A percentile compares a stretch with the other conserved stretches of the same genome.
Evolutionary conservation across 1,140 invertebrate species (phyloP).

Genomic region (Cydia amplana): DNA sequence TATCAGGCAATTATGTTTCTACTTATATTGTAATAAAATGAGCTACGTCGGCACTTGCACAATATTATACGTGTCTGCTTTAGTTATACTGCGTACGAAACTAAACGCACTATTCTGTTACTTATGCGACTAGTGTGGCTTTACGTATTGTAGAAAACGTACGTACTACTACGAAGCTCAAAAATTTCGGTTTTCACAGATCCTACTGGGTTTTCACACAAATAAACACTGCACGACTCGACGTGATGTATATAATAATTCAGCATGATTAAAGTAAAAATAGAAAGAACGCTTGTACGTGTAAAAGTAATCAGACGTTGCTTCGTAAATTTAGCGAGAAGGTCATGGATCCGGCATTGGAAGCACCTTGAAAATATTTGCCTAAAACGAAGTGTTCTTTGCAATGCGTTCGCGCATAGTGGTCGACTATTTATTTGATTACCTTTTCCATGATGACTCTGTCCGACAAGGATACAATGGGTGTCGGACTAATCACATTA

Average conservation of each 20-base stretch:
- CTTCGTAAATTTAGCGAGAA: constrained; percentile 28
- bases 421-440: not conserved
- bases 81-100: not conserved
- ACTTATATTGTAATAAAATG: constrained; percentile 21
- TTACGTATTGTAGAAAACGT: too few relatives aligned
- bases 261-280: not conserved
- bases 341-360: constrained; percentile 26
- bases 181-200: too few relatives aligned
- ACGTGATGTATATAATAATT: not conserved
- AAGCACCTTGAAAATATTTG: constrained; percentile 28
- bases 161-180: too few relatives aligned
- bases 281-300: not conserved
- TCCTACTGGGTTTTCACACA: not conserved
- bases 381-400: constrained; percentile 17
- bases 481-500: constrained; percentile 26
- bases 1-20: constrained; percentile 8
- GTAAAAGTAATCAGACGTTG: constrained; percentile 6
- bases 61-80: not conserved
- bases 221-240: not conserved
- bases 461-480: constrained; percentile 33
- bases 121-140: too few relatives aligned
- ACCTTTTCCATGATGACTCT: constrained; percentile 28
- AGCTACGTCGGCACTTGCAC: not conserved
- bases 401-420: not conserved
- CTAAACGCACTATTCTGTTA: not conserved